Base-by-base conservation (phyloP, 2,797 vertebrate genomes). In the Phyllotis vaccarum region DNA sequence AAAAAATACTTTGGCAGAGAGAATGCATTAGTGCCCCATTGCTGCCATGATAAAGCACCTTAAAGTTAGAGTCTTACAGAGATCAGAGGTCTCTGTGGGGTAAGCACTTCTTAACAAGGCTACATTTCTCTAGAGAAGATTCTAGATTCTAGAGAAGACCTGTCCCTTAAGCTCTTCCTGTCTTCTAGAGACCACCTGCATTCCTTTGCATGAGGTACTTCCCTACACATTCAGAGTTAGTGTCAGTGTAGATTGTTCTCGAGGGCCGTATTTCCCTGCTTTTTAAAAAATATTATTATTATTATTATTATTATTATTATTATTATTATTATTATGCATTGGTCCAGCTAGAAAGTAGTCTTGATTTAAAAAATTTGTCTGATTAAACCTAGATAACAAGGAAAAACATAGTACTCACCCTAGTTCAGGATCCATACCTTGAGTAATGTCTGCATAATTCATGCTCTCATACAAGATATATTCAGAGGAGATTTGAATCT, bases 41-140 rank as follows among this genome's bases (percentile, higher is more conserved):
- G 27, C 82, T 89, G 16, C 37, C 49, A 21, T 89, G 80, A 83
- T 62, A 96, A 95, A 72, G 83, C 24, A 52, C 12, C 72, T 80
- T 66, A 83, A 52, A 80, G 62, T 43, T 78, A 52, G 27, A 72
- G 46, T 49, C 46, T 49, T 49, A 49, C 46, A 49, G 46, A 49
- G 46, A 49, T 93, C 37, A 75, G 58, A 37, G 5, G 56, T 86
- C 64, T 93, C 40, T 16, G 1, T 82, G 66, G 60, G 49, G 49
- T 82, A 68, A 72, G 22, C 40, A 62, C 56, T 79, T 78, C 24
- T 54, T 52, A 24, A 54, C 22, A 58, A 56, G 66, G 66, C 68
- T 90, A 6, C 3, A 58, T 86, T 86, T 17, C 22, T 75, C 72
- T 29, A 13, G 43, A 40, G n/a, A n/a, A n/a, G n/a, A n/a, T n/a